These are phyloP conservation scores for Porites lutea DNA, from an alignment of 64 coral and sea anemone genomes.

Conservation along the genomic window DNA sequence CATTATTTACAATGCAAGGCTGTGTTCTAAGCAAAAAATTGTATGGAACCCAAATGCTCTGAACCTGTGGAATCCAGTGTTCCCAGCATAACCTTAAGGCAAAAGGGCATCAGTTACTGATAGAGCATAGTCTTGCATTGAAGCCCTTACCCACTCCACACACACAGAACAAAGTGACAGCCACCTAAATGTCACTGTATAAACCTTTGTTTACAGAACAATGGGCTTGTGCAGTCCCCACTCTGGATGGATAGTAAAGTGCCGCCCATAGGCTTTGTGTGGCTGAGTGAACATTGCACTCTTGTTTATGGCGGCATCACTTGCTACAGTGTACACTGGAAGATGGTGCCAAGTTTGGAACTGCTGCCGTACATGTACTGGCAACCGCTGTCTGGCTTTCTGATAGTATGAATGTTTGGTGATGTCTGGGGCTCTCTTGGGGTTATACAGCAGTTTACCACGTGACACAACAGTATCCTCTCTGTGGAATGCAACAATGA, in stretches of 20 bases:
- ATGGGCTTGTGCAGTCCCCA: slow-evolving; percentile 88
- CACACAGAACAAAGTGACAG: background rate
- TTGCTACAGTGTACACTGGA: slow-evolving; percentile 77
- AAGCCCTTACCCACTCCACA: background rate
- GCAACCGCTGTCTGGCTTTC: slow-evolving; percentile 49
- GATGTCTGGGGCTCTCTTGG: slow-evolving; percentile 77
- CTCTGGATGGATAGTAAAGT: slow-evolving; percentile 98
- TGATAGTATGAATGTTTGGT: slow-evolving; percentile 68
- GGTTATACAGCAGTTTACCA: slow-evolving; percentile 64
- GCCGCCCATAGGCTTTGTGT: slow-evolving; percentile 74
- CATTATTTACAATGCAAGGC: too few relatives aligned
- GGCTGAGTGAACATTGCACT: slow-evolving; percentile 92
- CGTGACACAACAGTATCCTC: slow-evolving; percentile 30
- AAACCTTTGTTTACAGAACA: slow-evolving; percentile 40
- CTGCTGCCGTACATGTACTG: slow-evolving; percentile 57
- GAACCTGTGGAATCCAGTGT: too few relatives aligned
- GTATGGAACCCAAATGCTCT: too few relatives aligned
- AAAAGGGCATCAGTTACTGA: too few relatives aligned
- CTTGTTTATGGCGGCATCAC: slow-evolving; percentile 65
- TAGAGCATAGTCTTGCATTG: background rate
- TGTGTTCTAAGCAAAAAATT: too few relatives aligned
- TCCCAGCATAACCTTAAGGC: too few relatives aligned
- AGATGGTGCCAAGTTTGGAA: slow-evolving; percentile 97
- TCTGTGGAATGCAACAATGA: slow-evolving; percentile 31
- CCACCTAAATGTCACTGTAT: background rate